Evolutionary conservation across 2,797 vertebrate genomes (phyloP).

Genomic region (Xiphorhynchus erythropygius): DNA sequence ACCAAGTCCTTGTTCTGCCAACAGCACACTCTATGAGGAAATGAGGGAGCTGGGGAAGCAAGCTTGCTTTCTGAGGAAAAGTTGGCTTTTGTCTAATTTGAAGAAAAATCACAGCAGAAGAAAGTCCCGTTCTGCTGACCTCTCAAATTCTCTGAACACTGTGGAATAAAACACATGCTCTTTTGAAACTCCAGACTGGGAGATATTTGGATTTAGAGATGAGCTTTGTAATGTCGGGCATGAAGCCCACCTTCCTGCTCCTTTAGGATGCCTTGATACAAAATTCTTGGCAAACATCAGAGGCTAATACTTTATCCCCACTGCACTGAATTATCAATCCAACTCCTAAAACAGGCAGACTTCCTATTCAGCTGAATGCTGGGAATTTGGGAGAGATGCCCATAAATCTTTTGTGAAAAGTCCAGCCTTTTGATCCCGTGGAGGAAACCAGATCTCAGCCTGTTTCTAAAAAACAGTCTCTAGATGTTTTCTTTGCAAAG

Average conservation of each 20-base stretch:
- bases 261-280: not conserved
- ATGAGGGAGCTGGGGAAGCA: constrained; percentile 30
- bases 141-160: not conserved
- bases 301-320: not conserved
- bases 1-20: constrained; percentile 55
- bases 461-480: not conserved
- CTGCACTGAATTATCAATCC: not conserved
- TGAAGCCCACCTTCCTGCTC: not conserved
- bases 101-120: not conserved
- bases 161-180: not conserved
- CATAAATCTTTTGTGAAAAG: not conserved
- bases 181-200: constrained; percentile 2
- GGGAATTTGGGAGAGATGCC: constrained; percentile 22
- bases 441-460: constrained; percentile 13
- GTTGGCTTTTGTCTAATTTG: constrained; percentile 64
- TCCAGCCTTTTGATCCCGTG: not conserved
- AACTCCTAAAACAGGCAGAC: not conserved
- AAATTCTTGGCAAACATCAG: constrained; percentile 15
- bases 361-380: not conserved
- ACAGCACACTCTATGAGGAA: constrained; percentile 31
- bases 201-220: constrained; percentile 34
- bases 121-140: not conserved
- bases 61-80: constrained; percentile 25
- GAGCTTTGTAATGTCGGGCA: not conserved
- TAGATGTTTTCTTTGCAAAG: not conserved